Conservation (phyloP, 2,113 vertebrate species). For the Perccottus glenii region DNA sequence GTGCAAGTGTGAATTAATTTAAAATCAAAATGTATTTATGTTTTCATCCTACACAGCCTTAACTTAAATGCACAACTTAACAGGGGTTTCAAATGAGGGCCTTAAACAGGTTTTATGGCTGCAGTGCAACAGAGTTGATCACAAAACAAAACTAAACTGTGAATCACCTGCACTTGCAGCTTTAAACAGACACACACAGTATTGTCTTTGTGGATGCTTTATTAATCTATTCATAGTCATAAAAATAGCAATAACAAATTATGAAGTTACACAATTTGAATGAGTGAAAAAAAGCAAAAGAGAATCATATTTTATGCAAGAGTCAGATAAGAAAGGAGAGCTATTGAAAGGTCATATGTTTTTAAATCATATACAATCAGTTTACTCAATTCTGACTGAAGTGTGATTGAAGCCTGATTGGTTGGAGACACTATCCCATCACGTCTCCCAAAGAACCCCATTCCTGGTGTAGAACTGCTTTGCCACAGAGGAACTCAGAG, state of each 20-base stretch:
- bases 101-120: no score
- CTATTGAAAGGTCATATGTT: background rate
- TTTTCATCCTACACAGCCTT: no score
- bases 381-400: no score
- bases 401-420: background rate
- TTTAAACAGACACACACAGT: constrained; percentile 4
- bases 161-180: no score
- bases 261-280: background rate
- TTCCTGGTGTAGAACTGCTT: constrained; percentile 62
- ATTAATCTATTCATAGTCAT: background rate
- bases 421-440: background rate
- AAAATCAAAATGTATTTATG: no score
- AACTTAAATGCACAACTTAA: no score
- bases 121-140: no score
- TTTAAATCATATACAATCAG: background rate
- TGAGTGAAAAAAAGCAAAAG: background rate
- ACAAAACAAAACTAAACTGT: no score
- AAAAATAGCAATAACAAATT: background rate
- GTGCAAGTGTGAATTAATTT: no score
- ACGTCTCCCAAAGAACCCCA: constrained; percentile 46
- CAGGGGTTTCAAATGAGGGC: no score
- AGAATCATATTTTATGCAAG: background rate
- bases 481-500: constrained; percentile 43
- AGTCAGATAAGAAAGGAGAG: no score
- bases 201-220: constrained; percentile 50